These are phyloP conservation scores for Chiridota heheva DNA, from an alignment of 35 echinoderm and acorn worm genomes.

Conservation along the genomic window DNA sequence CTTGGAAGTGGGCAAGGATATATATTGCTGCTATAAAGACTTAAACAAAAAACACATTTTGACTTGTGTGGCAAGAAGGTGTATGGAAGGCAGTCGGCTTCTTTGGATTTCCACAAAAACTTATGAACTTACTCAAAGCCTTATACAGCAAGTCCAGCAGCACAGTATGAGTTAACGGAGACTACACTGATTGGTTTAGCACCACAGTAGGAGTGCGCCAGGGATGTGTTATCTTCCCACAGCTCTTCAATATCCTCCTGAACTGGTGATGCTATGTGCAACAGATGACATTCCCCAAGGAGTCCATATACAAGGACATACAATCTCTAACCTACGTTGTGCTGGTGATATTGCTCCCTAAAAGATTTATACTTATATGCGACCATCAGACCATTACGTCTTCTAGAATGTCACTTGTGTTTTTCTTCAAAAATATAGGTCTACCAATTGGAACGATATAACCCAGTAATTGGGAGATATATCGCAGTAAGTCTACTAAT, in stretches of 20 bases:
- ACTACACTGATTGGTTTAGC: no score
- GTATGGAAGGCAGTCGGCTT: conserved; percentile 5
- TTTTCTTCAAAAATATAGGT: no score
- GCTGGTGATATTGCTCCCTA: conserved; percentile 21
- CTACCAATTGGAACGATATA: no score
- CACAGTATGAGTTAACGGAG: background rate
- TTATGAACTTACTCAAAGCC: background rate
- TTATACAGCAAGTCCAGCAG: background rate
- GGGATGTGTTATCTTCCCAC: conserved; percentile 17
- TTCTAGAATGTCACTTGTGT: no score
- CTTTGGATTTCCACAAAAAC: background rate
- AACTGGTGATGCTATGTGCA: background rate
- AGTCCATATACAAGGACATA: background rate
- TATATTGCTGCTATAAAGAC: conserved; percentile 20
- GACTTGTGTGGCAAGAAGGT: no score
- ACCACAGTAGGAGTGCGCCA: no score
- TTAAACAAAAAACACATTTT: background rate
- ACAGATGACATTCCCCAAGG: no score
- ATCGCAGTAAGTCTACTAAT: no score
- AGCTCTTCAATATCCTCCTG: conserved; percentile 26
- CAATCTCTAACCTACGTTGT: conserved; percentile 39
- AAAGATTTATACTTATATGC: no score
- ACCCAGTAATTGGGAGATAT: no score
- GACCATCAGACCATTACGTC: no score
- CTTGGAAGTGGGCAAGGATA: background rate